Conservation (phyloP, 1,140 invertebrate genomes). For the Bombus polaris region DNA sequence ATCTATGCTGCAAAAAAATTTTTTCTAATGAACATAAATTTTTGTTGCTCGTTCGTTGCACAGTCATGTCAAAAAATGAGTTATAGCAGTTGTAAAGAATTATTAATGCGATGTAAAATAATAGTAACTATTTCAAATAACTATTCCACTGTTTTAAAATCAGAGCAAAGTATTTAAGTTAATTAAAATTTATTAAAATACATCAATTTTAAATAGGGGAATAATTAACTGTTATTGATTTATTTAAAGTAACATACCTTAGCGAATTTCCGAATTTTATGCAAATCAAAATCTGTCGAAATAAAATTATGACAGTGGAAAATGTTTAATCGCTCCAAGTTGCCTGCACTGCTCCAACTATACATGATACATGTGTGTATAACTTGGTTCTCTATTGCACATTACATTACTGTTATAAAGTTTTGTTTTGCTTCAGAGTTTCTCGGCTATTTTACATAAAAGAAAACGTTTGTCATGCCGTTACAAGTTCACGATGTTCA, state of each 20-base stretch:
- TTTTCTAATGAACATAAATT: not conserved
- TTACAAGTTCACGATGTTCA: constrained; percentile 66
- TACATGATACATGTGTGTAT: constrained; percentile 16
- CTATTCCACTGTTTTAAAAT: not conserved
- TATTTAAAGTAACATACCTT: not conserved
- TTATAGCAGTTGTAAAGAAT: not conserved
- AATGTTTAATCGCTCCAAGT: not conserved
- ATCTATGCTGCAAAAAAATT: not conserved
- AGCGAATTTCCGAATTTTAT: not conserved
- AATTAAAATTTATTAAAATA: not conserved
- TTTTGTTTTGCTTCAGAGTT: constrained; percentile 41
- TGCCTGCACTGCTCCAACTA: not conserved
- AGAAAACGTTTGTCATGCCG: constrained; percentile 53
- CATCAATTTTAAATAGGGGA: too few species aligned
- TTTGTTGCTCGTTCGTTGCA: not conserved
- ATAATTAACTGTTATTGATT: not conserved
- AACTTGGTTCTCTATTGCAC: not conserved
- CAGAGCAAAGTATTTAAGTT: not conserved
- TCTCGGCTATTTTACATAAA: not conserved
- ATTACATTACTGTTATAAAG: not conserved
- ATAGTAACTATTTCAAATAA: not conserved
- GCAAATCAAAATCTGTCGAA: not conserved
- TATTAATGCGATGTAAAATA: not conserved
- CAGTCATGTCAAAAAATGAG: not conserved
- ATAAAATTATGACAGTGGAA: not conserved